Base-by-base conservation (phyloP, 1,140 invertebrate genomes). In the Diorhabda elongata region DNA sequence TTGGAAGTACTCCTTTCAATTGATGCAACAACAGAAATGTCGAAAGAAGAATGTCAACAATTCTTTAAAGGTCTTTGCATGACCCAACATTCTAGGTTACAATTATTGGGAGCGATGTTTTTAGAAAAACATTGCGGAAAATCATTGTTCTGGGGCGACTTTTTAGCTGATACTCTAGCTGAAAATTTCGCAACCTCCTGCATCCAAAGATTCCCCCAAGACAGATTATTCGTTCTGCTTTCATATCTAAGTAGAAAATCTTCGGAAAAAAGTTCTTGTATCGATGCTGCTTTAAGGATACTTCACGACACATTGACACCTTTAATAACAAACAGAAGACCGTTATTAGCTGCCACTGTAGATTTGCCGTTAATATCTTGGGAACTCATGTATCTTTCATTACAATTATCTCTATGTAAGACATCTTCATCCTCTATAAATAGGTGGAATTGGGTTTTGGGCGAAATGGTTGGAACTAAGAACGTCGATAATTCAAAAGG, bases 141-240 rank as follows among this genome's bases (percentile, higher is more conserved):
- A 88, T 91, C 78, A n/a, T 84, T 86, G 2, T 97, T 93, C 92
- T 97, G 94, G 94, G 94, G 94, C 8, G 87, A 91, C 68, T 95
- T 95, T 76, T 83, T 97, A 3, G 90, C 92, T 2, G 91, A 91
- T 76, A 92, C 90, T 7, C 85, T 97, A 42, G 87, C 89, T 9
- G 85, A 87, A 72, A 87, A 95, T 61, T 96, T 94, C 79, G 89
- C 91, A 2, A 89, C 91, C 0, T 88, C 90, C 9, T 90, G 94
- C 70, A 89, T 87, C 26, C 85, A 88, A 62, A 89, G 92, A 58
- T 93, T 93, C 76, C 91, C 94, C 44, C 90, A 95, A 77, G 94
- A 96, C 79, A 90, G 94, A 76, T 90, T 95, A 45, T 94, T 97
- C 77, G 90, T 96, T 69, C 83, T 96, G 59, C 81, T 96, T 58